phyloP scores from a whole-genome alignment of 2,888 invertebrate species.

The Macrosiphum euphorbiae region DNA sequence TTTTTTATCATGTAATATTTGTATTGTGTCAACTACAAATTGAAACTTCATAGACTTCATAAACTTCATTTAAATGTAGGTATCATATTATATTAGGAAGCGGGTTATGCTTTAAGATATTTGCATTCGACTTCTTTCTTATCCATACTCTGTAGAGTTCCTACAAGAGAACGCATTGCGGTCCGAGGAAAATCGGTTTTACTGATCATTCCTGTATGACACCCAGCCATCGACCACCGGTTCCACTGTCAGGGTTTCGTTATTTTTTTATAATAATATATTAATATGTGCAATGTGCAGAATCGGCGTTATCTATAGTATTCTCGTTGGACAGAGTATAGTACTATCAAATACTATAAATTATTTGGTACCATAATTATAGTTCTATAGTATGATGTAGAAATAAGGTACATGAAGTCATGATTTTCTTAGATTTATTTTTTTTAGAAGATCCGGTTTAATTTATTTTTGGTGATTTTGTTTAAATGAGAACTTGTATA shows the following conservation, averaged over 20 bases:
- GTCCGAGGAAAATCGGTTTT: neutral
- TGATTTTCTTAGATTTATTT: neutral
- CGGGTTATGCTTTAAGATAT: neutral
- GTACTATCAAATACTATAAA: too few species aligned
- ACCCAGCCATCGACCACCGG: neutral
- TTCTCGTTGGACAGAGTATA: too few species aligned
- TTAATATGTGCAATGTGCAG: too few species aligned
- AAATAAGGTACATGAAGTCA: neutral
- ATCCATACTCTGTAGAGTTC: neutral
- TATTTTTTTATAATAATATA: too few species aligned
- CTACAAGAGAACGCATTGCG: neutral
- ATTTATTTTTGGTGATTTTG: neutral
- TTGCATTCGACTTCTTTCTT: too few species aligned
- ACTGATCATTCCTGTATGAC: too few species aligned
- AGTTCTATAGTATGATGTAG: too few species aligned
- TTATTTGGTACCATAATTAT: too few species aligned
- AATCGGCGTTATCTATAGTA: too few species aligned
- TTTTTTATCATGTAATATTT: neutral
- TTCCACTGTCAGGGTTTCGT: neutral
- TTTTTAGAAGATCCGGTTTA: neutral
- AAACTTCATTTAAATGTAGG: neutral
- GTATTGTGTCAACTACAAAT: neutral
- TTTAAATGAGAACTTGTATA: neutral
- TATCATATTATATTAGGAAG: neutral
- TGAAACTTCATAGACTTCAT: neutral